Evolutionary conservation across 2,888 invertebrate genomes (phyloP), one percentile per base, ranked within the genome.

Genomic region (Parapristionchus giblindavisi): DNA sequence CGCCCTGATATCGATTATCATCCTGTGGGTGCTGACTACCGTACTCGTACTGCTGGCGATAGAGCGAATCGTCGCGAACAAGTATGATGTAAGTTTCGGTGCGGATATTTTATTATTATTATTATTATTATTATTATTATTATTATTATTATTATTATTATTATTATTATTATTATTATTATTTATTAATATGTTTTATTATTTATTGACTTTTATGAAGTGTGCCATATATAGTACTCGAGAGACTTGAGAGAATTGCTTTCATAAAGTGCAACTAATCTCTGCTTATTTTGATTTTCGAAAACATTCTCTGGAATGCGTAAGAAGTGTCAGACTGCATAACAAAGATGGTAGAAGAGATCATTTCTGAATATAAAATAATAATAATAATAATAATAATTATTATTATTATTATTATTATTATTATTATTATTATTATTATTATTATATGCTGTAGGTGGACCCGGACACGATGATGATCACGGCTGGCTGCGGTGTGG

Each of bases 21-120:
- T 98, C 88, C 96, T 99, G 87, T 99, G 98, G 98, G 93, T 97
- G 77, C 94, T 98, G 66, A 99, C 98, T 0, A 97, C 94, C 5
- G 92, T 98, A 29, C 91, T 99, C 74, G 94, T 97, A 17, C 96
- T 95, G 90, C 91, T 96, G 90, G 98, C 97, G 1, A 91, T 95
- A n/a, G 92, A 93, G 88, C 91, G 98, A 63, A 92, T 97, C 76
- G 92, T 95, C 65, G 91, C 92, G 84, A 90, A 92, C 81, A 90
- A 93, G 81, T 97, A 93, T 88, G 93, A 95, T 54, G 75, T 74
- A 40, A 74, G 63, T 66, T 17, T 5, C 11, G 43, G 8, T 51
- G 14, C 6, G n/a, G 54, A 54, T 54, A 14, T n/a, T 54, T 43
- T 8, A 43, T 43, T 43, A 14, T 43, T 43, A 14, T 43, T 43